Base-by-base conservation (phyloP, 2,888 invertebrate species). In the Prosopocoilus inquinatus region DNA sequence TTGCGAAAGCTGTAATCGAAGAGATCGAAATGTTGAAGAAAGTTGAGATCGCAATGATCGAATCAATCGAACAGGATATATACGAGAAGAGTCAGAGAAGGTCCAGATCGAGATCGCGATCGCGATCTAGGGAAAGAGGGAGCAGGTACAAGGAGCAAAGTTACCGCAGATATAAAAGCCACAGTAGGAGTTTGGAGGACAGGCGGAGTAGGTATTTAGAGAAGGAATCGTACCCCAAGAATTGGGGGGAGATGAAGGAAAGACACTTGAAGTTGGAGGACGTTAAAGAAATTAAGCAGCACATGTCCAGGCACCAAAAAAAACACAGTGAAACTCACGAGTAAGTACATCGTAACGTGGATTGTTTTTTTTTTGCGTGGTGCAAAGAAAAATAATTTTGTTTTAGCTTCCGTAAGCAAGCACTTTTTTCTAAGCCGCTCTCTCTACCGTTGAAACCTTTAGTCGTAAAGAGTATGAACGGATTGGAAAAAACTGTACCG, bases 11-110 rank as follows among this genome's bases (percentile, higher is more conserved):
- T 46, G 71, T 73, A 11, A 72, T 76, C 56, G 66, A 73, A 50
- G 75, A 76, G 65, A 73, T 76, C 43, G 76, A 76, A 61, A 69
- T 70, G 52, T 66, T 75, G 35, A 75, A 76, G 61, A 64, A 65
- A 36, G 50, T 56, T 7, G 60, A 64, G 52, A 57, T 13, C 47
- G 62, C 57, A 5, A 53, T 53, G 33, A n/a, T 47, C 1, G 55
- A 50, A 51, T 32, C 56, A 35, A 12, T 56, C 13, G 58, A 55
- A 20, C 47, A 55, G 20, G 46, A 50, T 11, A 16, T 39, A 7
- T n/a, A 43, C 5, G 33, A 44, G 11, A 41, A 33, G 13, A 16
- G 43, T 34, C n/a, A 9, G 12, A 33, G 44, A 7, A 33, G 32
- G 9, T 52, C 55, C 12, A 53, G 49, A 12, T 51, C 57, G 9